Evolutionary conservation across 2,797 vertebrate species (phyloP).

Genomic region (Melanogrammus aeglefinus): DNA sequence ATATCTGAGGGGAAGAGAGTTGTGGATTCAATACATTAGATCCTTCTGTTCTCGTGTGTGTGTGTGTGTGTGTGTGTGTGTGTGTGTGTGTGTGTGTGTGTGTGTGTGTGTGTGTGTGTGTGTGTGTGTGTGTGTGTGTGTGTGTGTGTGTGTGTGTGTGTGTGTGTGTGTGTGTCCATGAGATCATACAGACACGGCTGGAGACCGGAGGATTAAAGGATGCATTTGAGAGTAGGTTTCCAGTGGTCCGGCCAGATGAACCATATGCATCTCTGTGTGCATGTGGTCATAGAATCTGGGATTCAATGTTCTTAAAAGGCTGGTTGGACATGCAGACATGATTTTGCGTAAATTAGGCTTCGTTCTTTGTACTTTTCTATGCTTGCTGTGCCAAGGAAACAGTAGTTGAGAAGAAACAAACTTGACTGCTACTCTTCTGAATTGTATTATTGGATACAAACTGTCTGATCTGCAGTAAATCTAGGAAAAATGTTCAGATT

Average conservation of each 20-base stretch:
- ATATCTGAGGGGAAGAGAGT: too few species aligned
- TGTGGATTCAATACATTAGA: conserved; percentile 30
- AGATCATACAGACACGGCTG: conserved; percentile 41
- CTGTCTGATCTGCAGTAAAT: conserved; percentile 41
- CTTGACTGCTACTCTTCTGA: conserved; percentile 30
- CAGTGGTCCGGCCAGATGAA: conserved; percentile 44
- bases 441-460: conserved; percentile 41
- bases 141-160: conserved; percentile 11
- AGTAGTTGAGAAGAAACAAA: conserved; percentile 31
- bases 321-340: not conserved
- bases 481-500: conserved; percentile 1
- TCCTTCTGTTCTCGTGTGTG: conserved; percentile 5
- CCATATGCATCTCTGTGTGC: not conserved
- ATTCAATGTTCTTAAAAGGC: conserved; percentile 19
- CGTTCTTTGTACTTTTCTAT: conserved; percentile 17
- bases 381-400: conserved; percentile 31
- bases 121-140: conserved; percentile 18
- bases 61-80: conserved; percentile 11
- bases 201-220: conserved; percentile 33
- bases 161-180: conserved; percentile 26
- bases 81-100: conserved; percentile 17
- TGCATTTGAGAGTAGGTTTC: conserved; percentile 21
- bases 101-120: conserved; percentile 11
- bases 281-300: conserved; percentile 35
- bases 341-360: not conserved